These are phyloP conservation scores for Chromoteleia sp. DNA, from an alignment of 2,888 invertebrate genomes.

Conservation along the genomic window DNA sequence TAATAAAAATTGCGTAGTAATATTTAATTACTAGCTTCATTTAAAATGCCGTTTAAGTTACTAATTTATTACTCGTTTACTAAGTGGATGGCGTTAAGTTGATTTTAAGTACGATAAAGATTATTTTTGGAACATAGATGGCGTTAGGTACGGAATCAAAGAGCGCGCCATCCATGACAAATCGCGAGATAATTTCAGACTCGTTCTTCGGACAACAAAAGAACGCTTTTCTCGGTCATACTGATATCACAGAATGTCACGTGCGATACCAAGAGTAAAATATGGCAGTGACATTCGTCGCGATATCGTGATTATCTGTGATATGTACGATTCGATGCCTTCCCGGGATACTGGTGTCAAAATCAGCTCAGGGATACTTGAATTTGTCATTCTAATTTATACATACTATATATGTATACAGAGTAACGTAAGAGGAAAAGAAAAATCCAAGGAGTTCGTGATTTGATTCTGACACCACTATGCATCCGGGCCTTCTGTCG, in stretches of 20 bases:
- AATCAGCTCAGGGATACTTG: no score
- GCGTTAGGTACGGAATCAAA: slow-evolving; percentile 2
- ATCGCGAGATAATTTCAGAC: background rate
- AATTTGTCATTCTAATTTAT: no score
- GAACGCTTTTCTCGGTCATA: background rate
- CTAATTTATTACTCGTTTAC: slow-evolving; percentile 12
- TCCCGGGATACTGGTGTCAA: background rate
- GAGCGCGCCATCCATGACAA: background rate
- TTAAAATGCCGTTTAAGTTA: background rate
- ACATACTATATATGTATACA: no score
- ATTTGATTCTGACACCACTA: no score
- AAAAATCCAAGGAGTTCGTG: no score
- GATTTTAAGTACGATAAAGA: slow-evolving; percentile 2
- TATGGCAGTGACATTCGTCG: slow-evolving; percentile 44
- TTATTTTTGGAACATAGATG: background rate
- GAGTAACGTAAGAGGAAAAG: no score
- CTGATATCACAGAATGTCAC: slow-evolving; percentile 39
- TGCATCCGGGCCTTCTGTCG: slow-evolving; percentile 7
- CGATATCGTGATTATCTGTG: slow-evolving; percentile 48
- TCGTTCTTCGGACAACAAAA: slow-evolving; percentile 10
- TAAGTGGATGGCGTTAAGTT: slow-evolving; percentile 5
- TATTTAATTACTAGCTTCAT: no score
- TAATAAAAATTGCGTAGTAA: no score
- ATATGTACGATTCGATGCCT: slow-evolving; percentile 45
- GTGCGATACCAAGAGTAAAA: slow-evolving; percentile 14